Conservation (phyloP, 2,797 vertebrate species). For the Hemibagrus guttatus region DNA sequence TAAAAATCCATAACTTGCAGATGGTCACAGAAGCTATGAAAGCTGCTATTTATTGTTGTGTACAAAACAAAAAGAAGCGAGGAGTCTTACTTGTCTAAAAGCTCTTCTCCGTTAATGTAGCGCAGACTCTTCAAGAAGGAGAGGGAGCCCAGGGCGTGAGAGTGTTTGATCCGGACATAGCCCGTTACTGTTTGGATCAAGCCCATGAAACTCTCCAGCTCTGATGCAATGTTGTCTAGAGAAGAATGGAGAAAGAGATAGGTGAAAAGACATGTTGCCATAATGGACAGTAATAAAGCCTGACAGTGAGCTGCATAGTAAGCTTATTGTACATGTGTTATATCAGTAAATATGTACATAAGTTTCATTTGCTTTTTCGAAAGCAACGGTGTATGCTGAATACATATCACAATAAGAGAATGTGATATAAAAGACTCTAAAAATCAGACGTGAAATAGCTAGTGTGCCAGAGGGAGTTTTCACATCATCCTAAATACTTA, state of each 20-base stretch:
- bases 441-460: neutral
- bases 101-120: slow-evolving; percentile 90
- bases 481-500: slow-evolving; percentile 69
- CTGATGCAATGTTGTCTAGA: slow-evolving; percentile 93
- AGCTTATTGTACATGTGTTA: neutral
- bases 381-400: neutral
- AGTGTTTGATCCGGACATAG: slow-evolving; percentile 95
- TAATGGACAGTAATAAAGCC: neutral
- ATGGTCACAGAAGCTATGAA: neutral
- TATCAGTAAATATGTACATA: neutral
- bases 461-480: neutral
- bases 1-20: neutral
- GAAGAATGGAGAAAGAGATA: slow-evolving; percentile 53
- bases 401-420: neutral
- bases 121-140: slow-evolving; percentile 95
- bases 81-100: slow-evolving; percentile 85
- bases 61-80: neutral
- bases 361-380: neutral
- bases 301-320: neutral
- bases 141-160: slow-evolving; percentile 90
- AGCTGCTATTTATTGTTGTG: neutral
- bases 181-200: slow-evolving; percentile 94
- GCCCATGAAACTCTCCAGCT: slow-evolving; percentile 98
- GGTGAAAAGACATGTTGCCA: slow-evolving; percentile 23
- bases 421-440: neutral